Evolutionary conservation across 2,888 invertebrate species (phyloP).

Genomic region (Apodemia duryi): DNA sequence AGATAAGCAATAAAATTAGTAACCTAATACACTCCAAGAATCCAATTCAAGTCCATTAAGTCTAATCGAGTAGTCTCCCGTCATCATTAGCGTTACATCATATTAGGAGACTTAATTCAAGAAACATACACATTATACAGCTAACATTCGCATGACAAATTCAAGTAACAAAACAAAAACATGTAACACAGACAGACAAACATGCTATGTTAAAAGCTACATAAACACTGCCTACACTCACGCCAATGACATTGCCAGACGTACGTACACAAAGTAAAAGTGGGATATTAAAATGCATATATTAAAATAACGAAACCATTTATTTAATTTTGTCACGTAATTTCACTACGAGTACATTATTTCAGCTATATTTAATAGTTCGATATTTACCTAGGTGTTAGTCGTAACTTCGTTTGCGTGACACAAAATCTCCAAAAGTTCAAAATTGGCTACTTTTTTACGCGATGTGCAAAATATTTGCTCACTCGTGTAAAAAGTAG

Average conservation of each 20-base stretch:
- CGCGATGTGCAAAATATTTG: too few species aligned
- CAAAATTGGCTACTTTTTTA: too few species aligned
- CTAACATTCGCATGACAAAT: not conserved
- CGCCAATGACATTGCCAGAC: conserved; percentile 10
- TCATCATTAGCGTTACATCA: not conserved
- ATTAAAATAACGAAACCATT: not conserved
- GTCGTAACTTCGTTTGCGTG: too few species aligned
- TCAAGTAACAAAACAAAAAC: not conserved
- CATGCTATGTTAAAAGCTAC: not conserved
- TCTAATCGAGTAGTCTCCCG: not conserved
- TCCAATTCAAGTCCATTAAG: not conserved
- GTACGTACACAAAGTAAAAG: not conserved
- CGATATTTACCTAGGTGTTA: too few species aligned
- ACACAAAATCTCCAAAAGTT: too few species aligned
- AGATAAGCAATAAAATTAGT: too few species aligned
- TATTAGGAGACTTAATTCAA: not conserved
- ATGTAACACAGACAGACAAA: not conserved
- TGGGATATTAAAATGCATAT: not conserved
- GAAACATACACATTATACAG: not conserved
- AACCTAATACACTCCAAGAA: too few species aligned
- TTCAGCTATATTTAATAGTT: too few species aligned
- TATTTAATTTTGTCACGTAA: too few species aligned
- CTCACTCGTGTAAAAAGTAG: too few species aligned
- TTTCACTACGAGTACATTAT: too few species aligned
- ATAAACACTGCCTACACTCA: not conserved